Percentiles rank a stretch among this genome's conserved stretches.
These are phyloP conservation scores for Brachypodius melanocephalos DNA, from an alignment of 2,113 vertebrate species.

Conservation along the genomic window DNA sequence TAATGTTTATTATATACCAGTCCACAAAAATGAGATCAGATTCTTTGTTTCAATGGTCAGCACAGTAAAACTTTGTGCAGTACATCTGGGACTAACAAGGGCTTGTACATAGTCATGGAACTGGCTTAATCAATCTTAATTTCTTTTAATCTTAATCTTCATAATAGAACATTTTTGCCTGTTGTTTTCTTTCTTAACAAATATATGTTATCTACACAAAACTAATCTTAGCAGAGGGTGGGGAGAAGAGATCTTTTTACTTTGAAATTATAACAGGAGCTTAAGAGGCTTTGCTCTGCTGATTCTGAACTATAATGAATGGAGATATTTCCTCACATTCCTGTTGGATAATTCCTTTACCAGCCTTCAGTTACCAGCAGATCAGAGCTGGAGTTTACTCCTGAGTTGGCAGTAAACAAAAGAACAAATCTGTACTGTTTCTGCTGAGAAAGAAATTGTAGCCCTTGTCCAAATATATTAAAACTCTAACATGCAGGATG, in stretches of 20 bases:
- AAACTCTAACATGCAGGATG: not conserved
- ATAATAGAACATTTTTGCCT: not conserved
- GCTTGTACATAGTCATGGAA: not conserved
- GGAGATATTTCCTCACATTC: slow-evolving; percentile 27
- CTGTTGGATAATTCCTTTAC: slow-evolving; percentile 22
- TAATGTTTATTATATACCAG: not conserved
- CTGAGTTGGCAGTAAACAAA: slow-evolving; percentile 31
- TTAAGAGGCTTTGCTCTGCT: not conserved
- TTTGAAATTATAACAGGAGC: not conserved
- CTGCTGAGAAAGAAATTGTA: slow-evolving; percentile 1
- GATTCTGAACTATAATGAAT: slow-evolving; percentile 8
- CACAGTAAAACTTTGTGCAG: not conserved
- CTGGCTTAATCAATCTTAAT: not conserved
- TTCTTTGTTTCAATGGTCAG: not conserved
- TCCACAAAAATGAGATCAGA: not conserved
- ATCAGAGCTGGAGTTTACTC: slow-evolving; percentile 39
- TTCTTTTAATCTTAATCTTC: not conserved
- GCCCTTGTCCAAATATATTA: slow-evolving; percentile 4
- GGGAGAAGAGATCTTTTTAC: not conserved
- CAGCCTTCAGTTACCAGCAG: slow-evolving; percentile 16
- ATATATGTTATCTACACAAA: not conserved
- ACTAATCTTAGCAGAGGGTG: not conserved
- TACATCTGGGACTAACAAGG: not conserved
- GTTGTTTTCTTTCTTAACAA: not conserved
- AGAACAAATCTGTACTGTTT: slow-evolving; percentile 32